Base-by-base conservation (phyloP, 2,797 vertebrate genomes). In the Xenentodon cancila region DNA sequence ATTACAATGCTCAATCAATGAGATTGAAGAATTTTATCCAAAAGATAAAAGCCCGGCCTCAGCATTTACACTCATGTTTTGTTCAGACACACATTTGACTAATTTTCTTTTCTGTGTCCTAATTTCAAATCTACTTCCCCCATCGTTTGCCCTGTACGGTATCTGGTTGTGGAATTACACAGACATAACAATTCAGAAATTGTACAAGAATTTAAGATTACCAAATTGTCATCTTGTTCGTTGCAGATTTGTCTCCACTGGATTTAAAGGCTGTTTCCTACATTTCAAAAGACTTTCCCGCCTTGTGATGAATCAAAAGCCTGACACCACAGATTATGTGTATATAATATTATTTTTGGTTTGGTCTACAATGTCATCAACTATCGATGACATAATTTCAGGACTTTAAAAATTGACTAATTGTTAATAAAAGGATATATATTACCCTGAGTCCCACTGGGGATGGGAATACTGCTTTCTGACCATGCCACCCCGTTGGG, bases 1-100 rank as follows among this genome's bases (percentile, higher is more conserved):
- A 90, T 91, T 89, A 89, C 81, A 68, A 67, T 82, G 58, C 69
- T 71, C 75, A 86, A 90, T 86, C 84, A 82, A 80, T 88, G 79
- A 48, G 79, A 71, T 68, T 79, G 59, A 19, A 59, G 61, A 75
- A 77, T 79, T 82, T 74, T 73, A 75, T 73, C 58, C 67, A 66
- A 73, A 85, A 73, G 68, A 80, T 54, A 68, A 66, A 75, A 75
- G 71, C 55, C 68, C 16, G 34, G 59, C 53, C 57, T 59, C 49
- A 65, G 54, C 71, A 58, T 63, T 56, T 16, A 54, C 48, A 49
- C 20, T 18, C 7, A 18, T 48, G 43, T 37, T 75, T 71, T 48
- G 34, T 68, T 18, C 22, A 74, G 11, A 37, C 9, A 13, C 34
- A 37, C 34, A 37, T 37, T 37, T 37, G 2, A 30, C 44, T 20